Base-by-base conservation (phyloP, 2,113 vertebrate genomes). In the Delphinapterus leucas region DNA sequence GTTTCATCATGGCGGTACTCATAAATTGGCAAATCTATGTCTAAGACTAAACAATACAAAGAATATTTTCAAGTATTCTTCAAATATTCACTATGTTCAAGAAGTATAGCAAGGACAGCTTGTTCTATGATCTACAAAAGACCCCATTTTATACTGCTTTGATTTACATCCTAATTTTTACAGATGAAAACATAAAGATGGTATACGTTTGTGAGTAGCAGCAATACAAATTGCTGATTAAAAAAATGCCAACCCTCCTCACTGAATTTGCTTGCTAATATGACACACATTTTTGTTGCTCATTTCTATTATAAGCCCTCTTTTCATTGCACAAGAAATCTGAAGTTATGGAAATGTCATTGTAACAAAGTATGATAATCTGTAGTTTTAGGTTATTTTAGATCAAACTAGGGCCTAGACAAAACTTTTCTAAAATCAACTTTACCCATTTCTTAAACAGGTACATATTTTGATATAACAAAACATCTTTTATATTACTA, bases 331-430 rank as follows among this genome's bases (percentile, higher is more conserved):
- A 95, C 11, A 92, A 70, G 12, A 90, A 67, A 76, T 81, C 6
- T 93, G 18, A 94, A 96, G 76, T 81, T 60, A 95, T 47, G 31
- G 94, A 87, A 93, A 70, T 79, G 26, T 90, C 28, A 87, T 20
- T 95, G 23, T 85, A 95, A 63, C 31, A 86, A 90, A 2, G 14
- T 71, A 44, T 73, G n/a, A 31, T 38, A 41, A 28, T 55, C 6
- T 68, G 14, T 14, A 65, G 23, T 70, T 91, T 87, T 84, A 80
- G 41, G 65, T 74, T 70, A 60, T 55, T 91, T 79, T 26, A 41
- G 8, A 86, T 88, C 31, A 89, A 91, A 93, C 11, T 79, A 93
- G 38, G 68, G 47, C 15, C 13, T 58, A 86, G 26, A 36, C 89
- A 41, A 77, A 94, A 95, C 18, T 58, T 74, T 21, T 80, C 41